Evolutionary conservation across 2,888 invertebrate genomes (phyloP).

Genomic region (Nemoura dubitans): DNA sequence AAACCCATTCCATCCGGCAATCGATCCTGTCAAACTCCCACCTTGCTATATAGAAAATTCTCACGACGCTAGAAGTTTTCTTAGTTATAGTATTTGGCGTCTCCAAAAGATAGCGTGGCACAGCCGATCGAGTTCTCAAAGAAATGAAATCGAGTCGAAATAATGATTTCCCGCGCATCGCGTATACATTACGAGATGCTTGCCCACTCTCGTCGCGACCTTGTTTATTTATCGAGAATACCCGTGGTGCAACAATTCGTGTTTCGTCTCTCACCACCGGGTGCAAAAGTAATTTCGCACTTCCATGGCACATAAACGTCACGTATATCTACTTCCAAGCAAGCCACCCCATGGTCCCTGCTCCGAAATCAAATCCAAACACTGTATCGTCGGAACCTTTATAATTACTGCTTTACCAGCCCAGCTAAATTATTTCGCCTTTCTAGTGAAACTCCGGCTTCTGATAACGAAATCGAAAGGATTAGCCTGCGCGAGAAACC

Average conservation of each 20-base stretch:
- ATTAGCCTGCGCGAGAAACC: neutral
- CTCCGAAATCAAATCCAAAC: too few species aligned
- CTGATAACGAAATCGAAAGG: slow-evolving; percentile 12
- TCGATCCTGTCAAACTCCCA: neutral
- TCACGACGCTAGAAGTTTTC: too few species aligned
- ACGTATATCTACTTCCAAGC: too few species aligned
- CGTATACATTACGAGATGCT: neutral
- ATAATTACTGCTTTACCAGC: too few species aligned
- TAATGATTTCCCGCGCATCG: neutral
- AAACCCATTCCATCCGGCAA: neutral
- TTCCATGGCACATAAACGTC: neutral
- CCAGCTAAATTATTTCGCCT: too few species aligned
- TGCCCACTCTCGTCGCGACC: neutral
- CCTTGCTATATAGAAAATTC: too few species aligned
- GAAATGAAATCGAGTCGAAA: slow-evolving; percentile 12
- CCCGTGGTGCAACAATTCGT: neutral
- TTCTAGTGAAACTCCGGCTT: neutral
- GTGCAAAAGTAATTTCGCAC: neutral
- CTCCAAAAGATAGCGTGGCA: neutral
- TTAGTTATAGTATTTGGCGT: too few species aligned
- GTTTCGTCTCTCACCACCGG: neutral
- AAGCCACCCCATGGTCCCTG: too few species aligned
- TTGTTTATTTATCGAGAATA: neutral
- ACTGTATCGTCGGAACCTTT: too few species aligned
- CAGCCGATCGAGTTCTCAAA: neutral